A percentile compares a stretch with the other conserved stretches of the same genome.
Conservation (phyloP, 37 sponge, comb jelly and placozoan genomes). For the Spongia lamella region DNA sequence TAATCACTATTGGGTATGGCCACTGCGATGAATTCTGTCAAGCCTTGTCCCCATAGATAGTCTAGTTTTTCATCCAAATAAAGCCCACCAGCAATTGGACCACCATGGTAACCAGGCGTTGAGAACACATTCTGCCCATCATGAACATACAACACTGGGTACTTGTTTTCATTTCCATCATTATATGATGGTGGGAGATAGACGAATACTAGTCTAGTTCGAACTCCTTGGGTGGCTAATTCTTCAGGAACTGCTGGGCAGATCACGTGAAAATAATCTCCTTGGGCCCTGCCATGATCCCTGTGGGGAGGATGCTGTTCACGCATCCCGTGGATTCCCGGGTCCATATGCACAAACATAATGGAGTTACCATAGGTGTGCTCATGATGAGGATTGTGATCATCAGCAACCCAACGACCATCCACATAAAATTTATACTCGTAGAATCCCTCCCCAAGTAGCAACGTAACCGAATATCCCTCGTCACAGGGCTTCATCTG, state of each 20-base stretch:
- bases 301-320: slow-evolving; percentile 48
- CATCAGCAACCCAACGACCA: slow-evolving; percentile 57
- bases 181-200: slow-evolving; percentile 81
- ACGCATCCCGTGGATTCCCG: slow-evolving; percentile 60
- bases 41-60: slow-evolving; percentile 66
- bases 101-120: slow-evolving; percentile 69
- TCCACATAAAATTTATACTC: slow-evolving; percentile 81
- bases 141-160: slow-evolving; percentile 81
- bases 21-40: slow-evolving; percentile 85
- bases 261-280: slow-evolving; percentile 54
- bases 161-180: background rate
- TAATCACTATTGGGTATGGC: slow-evolving; percentile 83
- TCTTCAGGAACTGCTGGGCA: slow-evolving; percentile 40
- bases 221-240: slow-evolving; percentile 46
- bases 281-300: slow-evolving; percentile 60
- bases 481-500: slow-evolving; percentile 55
- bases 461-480: slow-evolving; percentile 58
- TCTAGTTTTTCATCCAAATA: slow-evolving; percentile 80
- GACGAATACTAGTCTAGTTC: slow-evolving; percentile 73
- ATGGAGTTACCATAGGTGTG: slow-evolving; percentile 71
- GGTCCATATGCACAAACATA: slow-evolving; percentile 93
- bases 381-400: slow-evolving; percentile 63
- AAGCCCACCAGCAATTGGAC: slow-evolving; percentile 66
- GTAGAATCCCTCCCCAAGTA: slow-evolving; percentile 77
- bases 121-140: slow-evolving; percentile 92